Conservation (phyloP, 1,140 invertebrate species). For the Calephelis virginiensis region DNA sequence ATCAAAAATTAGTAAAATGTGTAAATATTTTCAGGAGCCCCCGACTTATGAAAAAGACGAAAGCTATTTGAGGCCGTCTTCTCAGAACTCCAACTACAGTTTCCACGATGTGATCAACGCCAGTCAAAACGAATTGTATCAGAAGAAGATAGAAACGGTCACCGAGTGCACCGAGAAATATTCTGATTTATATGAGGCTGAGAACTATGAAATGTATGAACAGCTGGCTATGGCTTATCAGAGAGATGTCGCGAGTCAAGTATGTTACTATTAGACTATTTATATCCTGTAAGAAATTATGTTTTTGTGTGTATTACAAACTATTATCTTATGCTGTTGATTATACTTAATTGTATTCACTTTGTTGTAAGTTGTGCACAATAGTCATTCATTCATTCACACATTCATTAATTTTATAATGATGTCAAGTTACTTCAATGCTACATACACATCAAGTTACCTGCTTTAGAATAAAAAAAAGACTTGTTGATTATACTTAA, state of each 20-base stretch:
- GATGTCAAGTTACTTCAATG: too few relatives aligned
- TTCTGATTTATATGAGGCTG: conserved; percentile 43
- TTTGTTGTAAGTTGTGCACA: too few relatives aligned
- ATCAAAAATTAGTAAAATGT: not conserved
- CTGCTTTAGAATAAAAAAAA: too few relatives aligned
- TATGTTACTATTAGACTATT: conserved; percentile 21
- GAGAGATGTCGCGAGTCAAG: conserved; percentile 59
- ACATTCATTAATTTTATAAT: too few relatives aligned
- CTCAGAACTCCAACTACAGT: conserved; percentile 61
- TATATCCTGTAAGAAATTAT: too few relatives aligned
- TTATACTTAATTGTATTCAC: too few relatives aligned
- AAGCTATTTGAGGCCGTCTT: conserved; percentile 55
- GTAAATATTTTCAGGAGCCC: conserved; percentile 28
- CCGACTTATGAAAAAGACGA: conserved; percentile 57
- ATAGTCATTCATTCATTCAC: too few relatives aligned
- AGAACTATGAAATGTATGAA: conserved; percentile 65
- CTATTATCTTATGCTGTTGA: too few relatives aligned
- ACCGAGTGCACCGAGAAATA: conserved; percentile 27
- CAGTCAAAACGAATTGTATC: conserved; percentile 39
- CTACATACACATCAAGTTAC: too few relatives aligned
- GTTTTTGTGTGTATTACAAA: too few relatives aligned
- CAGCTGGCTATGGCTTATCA: conserved; percentile 66
- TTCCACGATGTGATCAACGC: conserved; percentile 57
- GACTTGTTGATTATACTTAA: too few relatives aligned
- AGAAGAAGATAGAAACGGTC: conserved; percentile 32